Conservation (phyloP, 1,140 invertebrate genomes). For the Tetramorium parvispinum region DNA sequence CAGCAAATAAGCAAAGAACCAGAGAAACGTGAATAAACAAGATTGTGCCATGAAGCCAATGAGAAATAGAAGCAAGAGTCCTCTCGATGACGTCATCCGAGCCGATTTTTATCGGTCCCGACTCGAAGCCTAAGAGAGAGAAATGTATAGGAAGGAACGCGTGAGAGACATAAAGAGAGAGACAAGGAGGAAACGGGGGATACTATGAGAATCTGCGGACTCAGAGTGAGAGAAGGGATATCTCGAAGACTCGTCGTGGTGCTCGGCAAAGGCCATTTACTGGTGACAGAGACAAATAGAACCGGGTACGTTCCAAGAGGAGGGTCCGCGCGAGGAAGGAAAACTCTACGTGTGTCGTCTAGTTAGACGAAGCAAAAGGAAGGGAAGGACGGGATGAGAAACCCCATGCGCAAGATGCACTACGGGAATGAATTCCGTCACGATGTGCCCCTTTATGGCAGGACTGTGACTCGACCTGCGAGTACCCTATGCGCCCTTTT, state of each 20-base stretch:
- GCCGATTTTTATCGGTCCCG: conserved; percentile 65
- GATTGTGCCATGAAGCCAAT: conserved; percentile 42
- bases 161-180: neutral
- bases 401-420: conserved; percentile 49
- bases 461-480: conserved; percentile 44
- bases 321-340: conserved; percentile 12
- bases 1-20: neutral
- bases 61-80: conserved; percentile 54
- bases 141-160: conserved; percentile 16
- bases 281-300: conserved; percentile 78
- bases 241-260: conserved; percentile 54
- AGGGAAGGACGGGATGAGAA: conserved; percentile 56
- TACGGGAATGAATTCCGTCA: conserved; percentile 70
- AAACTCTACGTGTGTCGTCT: conserved; percentile 59
- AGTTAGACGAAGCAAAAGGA: conserved; percentile 62
- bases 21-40: conserved; percentile 47
- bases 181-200: conserved; percentile 40
- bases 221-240: conserved; percentile 42
- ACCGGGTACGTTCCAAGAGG: conserved; percentile 65
- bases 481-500: neutral
- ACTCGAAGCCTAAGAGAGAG: conserved; percentile 20
- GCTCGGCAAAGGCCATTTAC: conserved; percentile 75
- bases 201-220: conserved; percentile 21
- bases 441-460: conserved; percentile 55
- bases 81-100: conserved; percentile 51